Percentiles rank a stretch among this genome's conserved stretches.
Evolutionary conservation across 1,140 invertebrate species (phyloP).

Genomic region (Cydia strobilella): DNA sequence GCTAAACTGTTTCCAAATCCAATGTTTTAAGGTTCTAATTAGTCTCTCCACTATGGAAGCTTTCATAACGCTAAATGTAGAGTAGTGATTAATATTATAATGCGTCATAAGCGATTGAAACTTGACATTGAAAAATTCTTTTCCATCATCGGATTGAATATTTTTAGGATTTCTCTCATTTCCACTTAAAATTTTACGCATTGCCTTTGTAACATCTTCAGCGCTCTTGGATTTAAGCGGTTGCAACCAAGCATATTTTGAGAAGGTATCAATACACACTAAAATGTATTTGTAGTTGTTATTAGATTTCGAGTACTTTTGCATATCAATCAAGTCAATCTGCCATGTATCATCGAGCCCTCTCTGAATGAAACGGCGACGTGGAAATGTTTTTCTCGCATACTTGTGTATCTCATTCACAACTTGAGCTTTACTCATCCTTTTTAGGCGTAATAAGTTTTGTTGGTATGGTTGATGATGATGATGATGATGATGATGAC

Average conservation of each 20-base stretch:
- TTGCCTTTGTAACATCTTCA: conserved; percentile 48
- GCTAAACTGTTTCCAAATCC: conserved; percentile 73
- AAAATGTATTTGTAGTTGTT: conserved; percentile 71
- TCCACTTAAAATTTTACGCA: not conserved
- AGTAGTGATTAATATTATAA: conserved; percentile 69
- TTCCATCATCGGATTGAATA: too few species aligned
- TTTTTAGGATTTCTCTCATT: too few species aligned
- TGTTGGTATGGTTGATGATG: too few species aligned
- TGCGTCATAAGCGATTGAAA: conserved; percentile 46
- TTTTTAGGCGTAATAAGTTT: too few species aligned
- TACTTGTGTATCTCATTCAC: conserved; percentile 62
- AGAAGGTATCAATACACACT: conserved; percentile 74
- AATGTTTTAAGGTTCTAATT: conserved; percentile 73
- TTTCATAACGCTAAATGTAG: conserved; percentile 70
- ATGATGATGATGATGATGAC: too few species aligned
- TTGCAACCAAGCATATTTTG: conserved; percentile 73
- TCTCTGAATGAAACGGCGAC: conserved; percentile 55
- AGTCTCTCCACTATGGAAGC: conserved; percentile 74
- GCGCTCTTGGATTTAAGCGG: conserved; percentile 73
- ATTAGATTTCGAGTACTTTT: conserved; percentile 57
- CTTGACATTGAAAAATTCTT: too few species aligned
- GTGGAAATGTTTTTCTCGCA: conserved; percentile 58
- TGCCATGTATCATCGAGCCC: conserved; percentile 68
- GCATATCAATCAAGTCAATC: conserved; percentile 69
- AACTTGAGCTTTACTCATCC: conserved; percentile 40